Evolutionary conservation across 2,888 invertebrate genomes (phyloP).

Genomic region (Gnatocerus cornutus): DNA sequence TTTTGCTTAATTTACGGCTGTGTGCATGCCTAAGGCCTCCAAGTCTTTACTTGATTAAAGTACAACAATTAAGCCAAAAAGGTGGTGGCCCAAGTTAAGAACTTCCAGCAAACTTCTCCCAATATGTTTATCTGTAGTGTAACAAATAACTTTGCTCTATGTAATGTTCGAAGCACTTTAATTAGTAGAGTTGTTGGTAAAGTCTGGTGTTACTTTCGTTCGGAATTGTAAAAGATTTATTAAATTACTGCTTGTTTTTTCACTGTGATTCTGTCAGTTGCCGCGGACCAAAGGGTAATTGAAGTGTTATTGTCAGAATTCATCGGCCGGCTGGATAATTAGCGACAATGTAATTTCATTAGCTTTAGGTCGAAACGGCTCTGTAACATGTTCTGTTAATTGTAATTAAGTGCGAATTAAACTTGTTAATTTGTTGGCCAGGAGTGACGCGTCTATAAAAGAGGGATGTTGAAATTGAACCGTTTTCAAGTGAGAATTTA

Average conservation of each 20-base stretch:
- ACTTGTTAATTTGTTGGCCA: slow-evolving; percentile 26
- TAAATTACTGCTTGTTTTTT: slow-evolving; percentile 4
- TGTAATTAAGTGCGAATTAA: slow-evolving; percentile 39
- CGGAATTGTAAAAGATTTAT: slow-evolving; percentile 24
- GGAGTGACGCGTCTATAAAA: background rate
- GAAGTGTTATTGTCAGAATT: slow-evolving; percentile 43
- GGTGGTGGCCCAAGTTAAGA: slow-evolving; percentile 22
- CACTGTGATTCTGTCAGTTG: too few relatives aligned
- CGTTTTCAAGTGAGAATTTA: too few relatives aligned
- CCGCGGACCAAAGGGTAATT: slow-evolving; percentile 2
- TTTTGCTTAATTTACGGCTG: background rate
- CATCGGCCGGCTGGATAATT: slow-evolving; percentile 22
- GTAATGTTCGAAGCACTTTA: slow-evolving; percentile 7
- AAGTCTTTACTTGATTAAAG: slow-evolving; percentile 8
- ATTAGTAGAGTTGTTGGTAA: slow-evolving; percentile 13
- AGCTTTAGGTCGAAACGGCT: slow-evolving; percentile 35
- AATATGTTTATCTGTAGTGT: slow-evolving; percentile 25
- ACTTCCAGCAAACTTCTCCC: slow-evolving; percentile 13
- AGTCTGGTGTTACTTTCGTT: background rate
- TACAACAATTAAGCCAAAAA: slow-evolving; percentile 22
- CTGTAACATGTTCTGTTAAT: slow-evolving; percentile 40
- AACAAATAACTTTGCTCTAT: slow-evolving; percentile 17
- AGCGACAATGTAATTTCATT: slow-evolving; percentile 40
- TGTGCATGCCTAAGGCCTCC: background rate
- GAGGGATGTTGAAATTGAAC: background rate